These are phyloP conservation scores for Sebastes minor DNA, from an alignment of 2,797 vertebrate genomes.

Conservation along the genomic window DNA sequence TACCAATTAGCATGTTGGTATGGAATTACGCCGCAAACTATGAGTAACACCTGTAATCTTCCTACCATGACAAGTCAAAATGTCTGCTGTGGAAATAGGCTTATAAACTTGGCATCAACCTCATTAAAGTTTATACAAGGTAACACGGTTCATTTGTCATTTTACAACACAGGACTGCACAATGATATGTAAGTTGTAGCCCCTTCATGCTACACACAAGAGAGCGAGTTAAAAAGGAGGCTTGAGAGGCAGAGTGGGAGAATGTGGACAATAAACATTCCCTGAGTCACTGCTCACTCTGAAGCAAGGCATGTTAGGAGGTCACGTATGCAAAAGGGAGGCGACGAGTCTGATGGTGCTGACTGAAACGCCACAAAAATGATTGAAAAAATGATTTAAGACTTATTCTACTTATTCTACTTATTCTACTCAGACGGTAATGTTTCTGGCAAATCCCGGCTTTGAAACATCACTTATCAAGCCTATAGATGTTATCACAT, in stretches of 20 bases:
- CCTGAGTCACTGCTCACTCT: neutral
- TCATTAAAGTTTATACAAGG: neutral
- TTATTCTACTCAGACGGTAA: neutral
- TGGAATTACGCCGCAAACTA: fast-evolving
- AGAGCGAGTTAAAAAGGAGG: neutral
- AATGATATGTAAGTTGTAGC: neutral
- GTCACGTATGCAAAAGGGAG: neutral
- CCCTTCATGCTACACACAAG: neutral
- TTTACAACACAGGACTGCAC: neutral
- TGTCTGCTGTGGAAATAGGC: neutral
- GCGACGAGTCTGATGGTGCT: neutral
- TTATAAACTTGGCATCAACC: neutral
- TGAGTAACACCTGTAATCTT: neutral
- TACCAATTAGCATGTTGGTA: too few relatives aligned
- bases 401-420: too few relatives aligned
- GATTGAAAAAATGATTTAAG: neutral
- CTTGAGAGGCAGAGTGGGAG: neutral
- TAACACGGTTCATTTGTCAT: neutral
- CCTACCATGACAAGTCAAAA: neutral
- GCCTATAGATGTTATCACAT: neutral
- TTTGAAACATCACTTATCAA: neutral
- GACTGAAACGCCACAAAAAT: neutral
- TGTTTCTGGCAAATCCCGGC: neutral
- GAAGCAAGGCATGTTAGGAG: neutral
- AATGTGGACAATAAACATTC: neutral